Conservation (phyloP, 2,797 vertebrate genomes). For the Anisognathus igniventris region DNA sequence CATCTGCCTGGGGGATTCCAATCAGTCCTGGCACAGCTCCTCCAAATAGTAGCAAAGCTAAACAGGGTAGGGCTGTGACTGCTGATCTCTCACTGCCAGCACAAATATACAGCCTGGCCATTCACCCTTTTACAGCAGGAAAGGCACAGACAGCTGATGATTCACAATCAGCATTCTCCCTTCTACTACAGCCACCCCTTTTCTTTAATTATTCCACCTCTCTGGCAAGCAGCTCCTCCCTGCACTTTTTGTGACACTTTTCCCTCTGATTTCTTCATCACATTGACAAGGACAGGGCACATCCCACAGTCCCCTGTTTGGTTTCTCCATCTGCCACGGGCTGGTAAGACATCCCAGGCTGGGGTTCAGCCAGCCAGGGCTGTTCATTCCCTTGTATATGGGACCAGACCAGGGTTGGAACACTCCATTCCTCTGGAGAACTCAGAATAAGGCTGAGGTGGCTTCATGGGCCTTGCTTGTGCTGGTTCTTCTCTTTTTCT, state of each 20-base stretch:
- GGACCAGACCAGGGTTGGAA: background rate
- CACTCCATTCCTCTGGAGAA: background rate
- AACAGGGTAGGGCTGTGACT: constrained; percentile 32
- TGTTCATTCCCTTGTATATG: accelerated
- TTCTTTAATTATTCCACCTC: background rate
- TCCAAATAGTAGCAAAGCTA: constrained; percentile 47
- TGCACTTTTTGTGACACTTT: background rate
- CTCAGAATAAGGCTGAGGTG: background rate
- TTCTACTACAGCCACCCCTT: background rate
- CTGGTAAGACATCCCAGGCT: background rate
- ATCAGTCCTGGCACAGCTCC: constrained; percentile 12
- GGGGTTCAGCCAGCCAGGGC: background rate
- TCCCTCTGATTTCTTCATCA: background rate
- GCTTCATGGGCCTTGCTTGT: background rate
- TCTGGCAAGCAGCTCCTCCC: background rate
- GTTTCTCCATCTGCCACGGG: background rate
- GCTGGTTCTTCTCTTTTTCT: background rate
- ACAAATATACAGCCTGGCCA: constrained; percentile 41
- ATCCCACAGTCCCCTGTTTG: background rate
- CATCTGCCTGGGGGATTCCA: constrained; percentile 15
- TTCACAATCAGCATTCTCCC: constrained; percentile 20
- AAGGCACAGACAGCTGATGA: background rate
- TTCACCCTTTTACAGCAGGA: constrained; percentile 11
- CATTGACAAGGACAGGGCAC: background rate
- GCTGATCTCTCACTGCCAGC: constrained; percentile 36